These are phyloP conservation scores for Chaetura pelagica DNA, from an alignment of 2,113 vertebrate species.

Conservation along the genomic window DNA sequence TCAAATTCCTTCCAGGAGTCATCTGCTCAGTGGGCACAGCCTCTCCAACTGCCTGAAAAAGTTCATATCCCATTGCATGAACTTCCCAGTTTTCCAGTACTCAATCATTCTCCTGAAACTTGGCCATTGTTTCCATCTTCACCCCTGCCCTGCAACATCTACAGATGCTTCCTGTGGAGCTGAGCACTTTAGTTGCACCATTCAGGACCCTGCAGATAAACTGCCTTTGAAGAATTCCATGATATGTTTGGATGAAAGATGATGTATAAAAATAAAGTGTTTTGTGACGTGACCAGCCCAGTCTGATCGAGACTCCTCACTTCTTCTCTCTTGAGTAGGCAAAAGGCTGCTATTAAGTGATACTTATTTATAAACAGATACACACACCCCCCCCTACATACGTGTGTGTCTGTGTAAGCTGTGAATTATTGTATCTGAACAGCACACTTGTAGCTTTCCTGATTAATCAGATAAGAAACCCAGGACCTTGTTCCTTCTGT, in stretches of 20 bases:
- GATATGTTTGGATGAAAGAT: background rate
- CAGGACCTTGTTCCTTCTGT: background rate
- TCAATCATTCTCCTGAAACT: constrained; percentile 72
- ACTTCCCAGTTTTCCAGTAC: constrained; percentile 60
- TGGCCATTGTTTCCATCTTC: constrained; percentile 67
- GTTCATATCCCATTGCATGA: constrained; percentile 37
- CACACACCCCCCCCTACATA: background rate
- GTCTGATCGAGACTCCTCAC: background rate
- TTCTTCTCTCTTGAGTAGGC: background rate
- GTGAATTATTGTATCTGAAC: background rate
- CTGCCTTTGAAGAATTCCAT: constrained; percentile 38
- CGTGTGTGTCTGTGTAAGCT: background rate
- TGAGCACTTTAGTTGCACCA: background rate
- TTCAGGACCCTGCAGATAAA: constrained; percentile 57
- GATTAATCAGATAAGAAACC: background rate
- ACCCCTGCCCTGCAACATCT: constrained; percentile 59
- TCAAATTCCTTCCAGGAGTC: constrained; percentile 48
- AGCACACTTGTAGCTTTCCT: background rate
- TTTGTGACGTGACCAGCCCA: background rate
- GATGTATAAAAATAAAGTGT: constrained; percentile 17
- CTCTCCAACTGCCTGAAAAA: constrained; percentile 47
- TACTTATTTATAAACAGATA: background rate
- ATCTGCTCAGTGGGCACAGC: background rate
- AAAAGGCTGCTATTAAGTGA: background rate
- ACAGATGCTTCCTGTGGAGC: constrained; percentile 80